phyloP scores from a whole-genome alignment of 1,140 invertebrate species.

The Philopotamus ludificatus region DNA sequence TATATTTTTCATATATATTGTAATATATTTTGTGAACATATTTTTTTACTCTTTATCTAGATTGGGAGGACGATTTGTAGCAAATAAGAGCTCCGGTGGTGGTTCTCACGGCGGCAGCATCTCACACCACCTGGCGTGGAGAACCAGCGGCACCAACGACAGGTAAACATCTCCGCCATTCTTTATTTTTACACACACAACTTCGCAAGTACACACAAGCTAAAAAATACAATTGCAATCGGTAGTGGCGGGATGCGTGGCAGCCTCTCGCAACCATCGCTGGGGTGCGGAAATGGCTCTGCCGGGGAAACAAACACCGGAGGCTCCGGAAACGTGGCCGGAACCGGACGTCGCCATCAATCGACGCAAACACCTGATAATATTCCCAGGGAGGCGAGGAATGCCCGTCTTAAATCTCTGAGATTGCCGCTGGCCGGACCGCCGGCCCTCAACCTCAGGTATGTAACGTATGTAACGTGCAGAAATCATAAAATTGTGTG shows the following conservation, averaged over 20 bases:
- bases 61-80: slow-evolving; percentile 29
- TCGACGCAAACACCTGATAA: slow-evolving; percentile 69
- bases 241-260: slow-evolving; percentile 40
- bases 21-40: too few relatives aligned
- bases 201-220: too few relatives aligned
- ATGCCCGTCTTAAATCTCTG: slow-evolving; percentile 64
- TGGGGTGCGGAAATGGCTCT: slow-evolving; percentile 61
- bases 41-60: slow-evolving; percentile 22
- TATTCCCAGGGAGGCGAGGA: slow-evolving; percentile 65
- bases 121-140: slow-evolving; percentile 38
- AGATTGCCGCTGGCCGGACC: slow-evolving; percentile 63
- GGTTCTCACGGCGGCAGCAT: slow-evolving; percentile 18
- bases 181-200: too few relatives aligned
- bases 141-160: slow-evolving; percentile 33
- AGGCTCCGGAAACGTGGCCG: slow-evolving; percentile 34
- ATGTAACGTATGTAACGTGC: too few relatives aligned
- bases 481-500: too few relatives aligned
- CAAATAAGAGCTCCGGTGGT: slow-evolving; percentile 11
- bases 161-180: too few relatives aligned
- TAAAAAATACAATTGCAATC: too few relatives aligned
- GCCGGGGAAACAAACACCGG: slow-evolving; percentile 45
- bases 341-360: slow-evolving; percentile 56
- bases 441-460: slow-evolving; percentile 63
- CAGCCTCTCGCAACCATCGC: slow-evolving; percentile 57
- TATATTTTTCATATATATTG: slow-evolving; percentile 1